A percentile compares a stretch with the other conserved stretches of the same genome.
phyloP scores from a whole-genome alignment of 2,113 vertebrate genomes.

The Motacilla alba region DNA sequence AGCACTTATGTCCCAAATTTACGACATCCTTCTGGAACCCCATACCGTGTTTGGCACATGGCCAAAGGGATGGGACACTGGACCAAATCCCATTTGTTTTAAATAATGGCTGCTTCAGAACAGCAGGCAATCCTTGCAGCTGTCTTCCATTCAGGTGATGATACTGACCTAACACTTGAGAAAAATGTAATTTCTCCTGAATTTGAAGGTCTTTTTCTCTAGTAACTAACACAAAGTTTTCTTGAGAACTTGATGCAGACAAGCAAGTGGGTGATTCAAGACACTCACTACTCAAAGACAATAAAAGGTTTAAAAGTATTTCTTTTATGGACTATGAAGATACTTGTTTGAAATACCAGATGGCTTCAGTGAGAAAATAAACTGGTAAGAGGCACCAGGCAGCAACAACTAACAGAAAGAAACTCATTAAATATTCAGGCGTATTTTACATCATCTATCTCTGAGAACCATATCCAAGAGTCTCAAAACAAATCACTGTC shows the following conservation, averaged over 20 bases:
- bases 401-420: background rate
- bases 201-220: background rate
- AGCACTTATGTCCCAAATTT: background rate
- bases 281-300: background rate
- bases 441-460: background rate
- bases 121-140: background rate
- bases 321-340: background rate
- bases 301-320: background rate
- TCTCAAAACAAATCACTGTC: background rate
- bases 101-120: background rate
- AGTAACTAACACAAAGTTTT: background rate
- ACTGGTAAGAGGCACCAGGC: background rate
- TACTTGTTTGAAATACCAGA: background rate
- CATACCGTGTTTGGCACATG: fast-evolving
- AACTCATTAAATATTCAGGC: background rate
- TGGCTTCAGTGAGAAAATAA: background rate
- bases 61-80: background rate
- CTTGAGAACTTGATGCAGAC: background rate
- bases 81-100: background rate
- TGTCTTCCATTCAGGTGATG: background rate
- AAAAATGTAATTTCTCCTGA: background rate
- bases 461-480: background rate
- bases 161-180: background rate
- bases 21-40: background rate
- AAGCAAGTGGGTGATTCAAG: background rate